phyloP scores from a whole-genome alignment of 2,113 vertebrate genomes.

The Saccopteryx bilineata region DNA sequence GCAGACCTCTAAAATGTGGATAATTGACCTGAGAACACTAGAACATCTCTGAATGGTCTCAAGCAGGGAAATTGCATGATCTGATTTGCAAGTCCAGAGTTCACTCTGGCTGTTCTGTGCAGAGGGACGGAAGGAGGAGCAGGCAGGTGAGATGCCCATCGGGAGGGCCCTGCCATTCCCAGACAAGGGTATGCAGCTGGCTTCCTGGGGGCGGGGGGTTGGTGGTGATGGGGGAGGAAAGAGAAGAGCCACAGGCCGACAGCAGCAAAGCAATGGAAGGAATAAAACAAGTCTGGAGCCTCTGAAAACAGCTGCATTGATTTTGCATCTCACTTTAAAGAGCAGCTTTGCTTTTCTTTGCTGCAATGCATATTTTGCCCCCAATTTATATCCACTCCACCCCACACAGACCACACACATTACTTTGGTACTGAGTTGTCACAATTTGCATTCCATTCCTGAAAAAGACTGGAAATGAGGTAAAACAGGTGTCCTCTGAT shows the following conservation, averaged over 20 bases:
- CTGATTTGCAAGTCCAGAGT: background rate
- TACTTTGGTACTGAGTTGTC: slow-evolving; percentile 3
- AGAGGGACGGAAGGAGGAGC: background rate
- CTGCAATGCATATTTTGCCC: slow-evolving; percentile 10
- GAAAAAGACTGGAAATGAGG: background rate
- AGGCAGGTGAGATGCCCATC: background rate
- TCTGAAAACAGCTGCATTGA: background rate
- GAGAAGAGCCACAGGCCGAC: background rate
- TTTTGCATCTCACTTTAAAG: slow-evolving; percentile 56
- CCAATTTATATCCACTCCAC: background rate
- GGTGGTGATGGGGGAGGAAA: background rate
- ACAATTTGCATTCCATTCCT: slow-evolving; percentile 34
- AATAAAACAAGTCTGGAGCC: background rate
- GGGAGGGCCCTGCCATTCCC: background rate
- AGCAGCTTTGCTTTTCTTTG: slow-evolving; percentile 52
- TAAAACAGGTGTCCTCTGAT: background rate
- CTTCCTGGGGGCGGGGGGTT: too few species aligned
- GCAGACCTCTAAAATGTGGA: background rate
- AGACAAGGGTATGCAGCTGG: background rate
- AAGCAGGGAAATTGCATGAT: background rate
- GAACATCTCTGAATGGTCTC: background rate
- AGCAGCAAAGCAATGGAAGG: background rate
- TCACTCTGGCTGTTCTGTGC: background rate
- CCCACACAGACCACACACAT: background rate
- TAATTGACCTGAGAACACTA: background rate